These are phyloP conservation scores for Patella vulgata DNA, from an alignment of 1,140 invertebrate species.

Conservation along the genomic window DNA sequence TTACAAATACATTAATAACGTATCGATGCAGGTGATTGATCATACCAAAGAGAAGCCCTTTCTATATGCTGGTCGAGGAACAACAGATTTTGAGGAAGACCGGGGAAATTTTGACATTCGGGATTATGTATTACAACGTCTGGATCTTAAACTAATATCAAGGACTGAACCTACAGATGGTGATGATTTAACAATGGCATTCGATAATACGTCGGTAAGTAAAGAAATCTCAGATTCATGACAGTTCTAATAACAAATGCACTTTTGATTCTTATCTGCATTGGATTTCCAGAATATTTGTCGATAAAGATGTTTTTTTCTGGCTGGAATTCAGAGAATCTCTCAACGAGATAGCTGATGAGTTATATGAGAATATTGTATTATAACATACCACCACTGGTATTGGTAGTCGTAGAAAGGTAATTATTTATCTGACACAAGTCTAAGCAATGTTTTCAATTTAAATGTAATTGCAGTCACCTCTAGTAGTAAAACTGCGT, in stretches of 20 bases:
- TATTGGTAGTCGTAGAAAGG: too few relatives aligned
- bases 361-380: too few relatives aligned
- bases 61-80: slow-evolving; percentile 17
- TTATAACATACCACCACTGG: too few relatives aligned
- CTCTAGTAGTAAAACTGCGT: background rate
- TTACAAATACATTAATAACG: too few relatives aligned
- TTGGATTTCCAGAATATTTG: background rate
- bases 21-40: slow-evolving; percentile 31
- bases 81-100: slow-evolving; percentile 5
- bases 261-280: background rate
- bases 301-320: background rate
- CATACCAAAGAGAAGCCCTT: slow-evolving; percentile 17
- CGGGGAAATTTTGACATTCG: slow-evolving; percentile 22
- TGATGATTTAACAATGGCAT: slow-evolving; percentile 2
- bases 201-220: slow-evolving; percentile 4
- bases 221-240: background rate
- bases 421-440: too few relatives aligned
- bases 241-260: background rate
- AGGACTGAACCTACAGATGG: background rate
- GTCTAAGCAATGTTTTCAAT: too few relatives aligned
- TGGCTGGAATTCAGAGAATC: too few relatives aligned
- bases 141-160: slow-evolving; percentile 10
- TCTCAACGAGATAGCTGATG: too few relatives aligned
- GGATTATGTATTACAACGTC: slow-evolving; percentile 9
- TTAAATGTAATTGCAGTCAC: too few relatives aligned